Evolutionary conservation across 2,113 vertebrate species (phyloP).

Genomic region (Muntiacus reevesi): DNA sequence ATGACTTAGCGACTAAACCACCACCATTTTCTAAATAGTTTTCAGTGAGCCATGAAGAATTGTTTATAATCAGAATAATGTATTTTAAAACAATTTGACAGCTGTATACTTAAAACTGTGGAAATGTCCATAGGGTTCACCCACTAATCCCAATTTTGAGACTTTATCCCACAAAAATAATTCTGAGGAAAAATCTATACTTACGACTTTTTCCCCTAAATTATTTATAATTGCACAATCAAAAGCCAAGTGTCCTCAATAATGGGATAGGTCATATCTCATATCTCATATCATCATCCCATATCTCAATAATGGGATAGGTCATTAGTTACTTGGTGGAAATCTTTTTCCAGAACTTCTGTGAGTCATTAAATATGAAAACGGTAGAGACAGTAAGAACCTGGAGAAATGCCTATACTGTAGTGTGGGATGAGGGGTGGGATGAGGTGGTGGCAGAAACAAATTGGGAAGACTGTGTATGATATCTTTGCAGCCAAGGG

Average conservation of each 20-base stretch:
- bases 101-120: background rate
- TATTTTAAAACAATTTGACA: slow-evolving; percentile 4
- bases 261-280: background rate
- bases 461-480: background rate
- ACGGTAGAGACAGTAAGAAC: background rate
- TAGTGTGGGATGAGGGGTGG: background rate
- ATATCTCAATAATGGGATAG: background rate
- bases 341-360: background rate
- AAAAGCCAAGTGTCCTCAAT: background rate
- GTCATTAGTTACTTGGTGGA: background rate
- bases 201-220: background rate
- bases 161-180: slow-evolving; percentile 2
- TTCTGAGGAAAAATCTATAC: background rate
- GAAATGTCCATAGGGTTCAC: background rate
- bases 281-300: too few relatives aligned
- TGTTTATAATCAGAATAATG: background rate
- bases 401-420: background rate
- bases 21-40: background rate
- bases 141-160: background rate
- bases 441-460: background rate
- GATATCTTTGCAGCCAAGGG: background rate
- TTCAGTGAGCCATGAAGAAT: background rate
- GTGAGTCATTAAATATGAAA: background rate
- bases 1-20: background rate
- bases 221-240: background rate